Evolutionary conservation across 2,797 vertebrate species (phyloP), one percentile per base, ranked within the genome.

Genomic region (Philypnodon macrostomus): DNA sequence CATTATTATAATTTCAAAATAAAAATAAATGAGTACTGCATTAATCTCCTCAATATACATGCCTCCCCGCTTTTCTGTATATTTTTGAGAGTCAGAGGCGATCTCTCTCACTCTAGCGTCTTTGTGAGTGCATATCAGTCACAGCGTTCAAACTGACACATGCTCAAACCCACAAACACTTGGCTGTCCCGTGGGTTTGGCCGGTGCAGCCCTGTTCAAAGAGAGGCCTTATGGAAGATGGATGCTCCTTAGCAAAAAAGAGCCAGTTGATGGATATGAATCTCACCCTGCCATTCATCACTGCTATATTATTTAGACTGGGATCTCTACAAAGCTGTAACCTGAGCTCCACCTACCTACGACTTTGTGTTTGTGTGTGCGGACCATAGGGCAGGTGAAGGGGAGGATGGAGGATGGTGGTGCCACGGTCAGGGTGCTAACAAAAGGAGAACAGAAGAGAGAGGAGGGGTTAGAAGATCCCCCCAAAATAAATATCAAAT

Each of bases 301-400:
- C 93, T 92, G 91, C 94, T 94, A 93, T 95, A 94, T 97, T 97
- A 96, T 97, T 97, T 97, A 96, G 94, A 97, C 94, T 94, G 93
- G n/a, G 91, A 75, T 74, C 91, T 85, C 90, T 91, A 93, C 93
- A 95, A 91, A 95, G 93, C 94, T 94, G 95, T 95, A 95, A 96
- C 94, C 90, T 90, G 93, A 95, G 94, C 81, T 55, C 58, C 75
- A 61, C 67, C 56, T 15, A 61, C 67, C 56, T 15, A 45, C 13
- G 39, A 47, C 56, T 33, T 39, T 41, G 58, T 55, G 17, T 49
- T 50, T 39, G 47, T 42, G 50, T 35, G 69, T 60, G 67, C 54
- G 52, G 63, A 75, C n/a, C n/a, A n/a, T n/a, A n/a, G n/a, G n/a
- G n/a, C 55, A 60, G 74, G 67, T 67, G 58, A 69, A 53, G 44